Evolutionary conservation across 2,888 invertebrate species (phyloP), one percentile per base, ranked within the genome.

Genomic region (Eupithecia tripunctaria): DNA sequence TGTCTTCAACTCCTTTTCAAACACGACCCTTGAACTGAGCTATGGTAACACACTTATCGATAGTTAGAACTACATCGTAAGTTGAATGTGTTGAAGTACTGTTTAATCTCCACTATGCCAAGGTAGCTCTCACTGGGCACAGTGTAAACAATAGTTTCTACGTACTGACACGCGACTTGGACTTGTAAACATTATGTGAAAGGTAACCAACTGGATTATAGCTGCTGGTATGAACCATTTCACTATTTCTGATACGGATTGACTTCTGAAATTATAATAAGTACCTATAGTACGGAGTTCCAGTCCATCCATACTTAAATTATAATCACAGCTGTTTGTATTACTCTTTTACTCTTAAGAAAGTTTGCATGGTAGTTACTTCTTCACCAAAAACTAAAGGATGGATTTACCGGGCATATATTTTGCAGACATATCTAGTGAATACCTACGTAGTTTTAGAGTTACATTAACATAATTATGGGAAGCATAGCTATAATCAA

Each of bases 101-200:
- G 62, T 43, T 63, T 29, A 8, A 18, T 1, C 32, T 73, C 15
- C 56, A 70, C 73, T 51, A 69, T 59, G 73, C 3, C 3, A n/a
- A 62, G 70, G 70, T 70, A 68, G 68, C 70, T 74, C 70, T 74
- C 70, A 74, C 73, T 51, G 63, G 21, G 15, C 29, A 29, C 59
- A 41, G 68, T 36, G 59, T 25, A 67, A 56, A 56, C 36, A 59
- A 67, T 51, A 51, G 60, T 60, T 60, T 60, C 18, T 47, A 38
- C 63, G 18, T 47, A 60, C 68, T 70, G 70, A 68, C 73, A 68
- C 70, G 68, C 70, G 70, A 68, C 69, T 51, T 69, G 68, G 56
- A 56, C 56, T 56, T 56, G 56, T 70, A 68, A 71, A 74, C 68
- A 74, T 56, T 29, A 41, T 70, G 66, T 69, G 65, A 43, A 70